Evolutionary conservation across 1,140 invertebrate species (phyloP), one percentile per base, ranked within the genome.

Genomic region (Prorops nasuta): DNA sequence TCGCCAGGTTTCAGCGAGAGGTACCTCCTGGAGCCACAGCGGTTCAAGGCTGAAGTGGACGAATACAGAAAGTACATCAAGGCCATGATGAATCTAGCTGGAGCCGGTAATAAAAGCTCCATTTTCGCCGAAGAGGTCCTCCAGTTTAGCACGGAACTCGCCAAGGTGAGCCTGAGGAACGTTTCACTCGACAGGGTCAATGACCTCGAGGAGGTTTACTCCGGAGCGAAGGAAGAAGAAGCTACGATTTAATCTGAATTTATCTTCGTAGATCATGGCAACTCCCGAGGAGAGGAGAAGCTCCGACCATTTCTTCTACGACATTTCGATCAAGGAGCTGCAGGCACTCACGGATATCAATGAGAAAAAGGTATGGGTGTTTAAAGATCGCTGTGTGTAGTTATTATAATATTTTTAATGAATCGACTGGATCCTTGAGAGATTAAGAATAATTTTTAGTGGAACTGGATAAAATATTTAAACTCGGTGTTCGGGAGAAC

Each of bases 231-330:
- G 4, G 24, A 10, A 28, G 24, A 28, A 28, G 24, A 4, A 28
- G 24, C 4, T 4, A 6, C 24, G 24, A n/a, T 28, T 28, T 6
- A 28, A 28, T 10, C 4, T 6, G 24, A 28, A 28, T 28, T 10
- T 28, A 6, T 28, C 24, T 28, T 28, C 64, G n/a, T n/a, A 90
- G 86, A 87, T 90, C 48, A 88, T 88, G 70, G 85, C 83, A 1
- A 86, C 89, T 1, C 75, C 82, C 18, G 86, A 88, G 58, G 78
- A 88, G 18, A 74, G 86, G 15, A 72, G 87, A 51, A 87, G 89
- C 60, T 82, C 82, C 15, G 84, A 85, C 36, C 83, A 86, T 51
- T 67, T 88, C 16, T 89, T 91, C 67, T 84, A 91, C 66, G 88
- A 88, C 60, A 84, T 89, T 47, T 86, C 79, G 12, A 77, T 91